Percentiles rank a stretch among this genome's conserved stretches.
Evolutionary conservation across 2,113 vertebrate genomes (phyloP).

Genomic region (Pseudopipra pipra): DNA sequence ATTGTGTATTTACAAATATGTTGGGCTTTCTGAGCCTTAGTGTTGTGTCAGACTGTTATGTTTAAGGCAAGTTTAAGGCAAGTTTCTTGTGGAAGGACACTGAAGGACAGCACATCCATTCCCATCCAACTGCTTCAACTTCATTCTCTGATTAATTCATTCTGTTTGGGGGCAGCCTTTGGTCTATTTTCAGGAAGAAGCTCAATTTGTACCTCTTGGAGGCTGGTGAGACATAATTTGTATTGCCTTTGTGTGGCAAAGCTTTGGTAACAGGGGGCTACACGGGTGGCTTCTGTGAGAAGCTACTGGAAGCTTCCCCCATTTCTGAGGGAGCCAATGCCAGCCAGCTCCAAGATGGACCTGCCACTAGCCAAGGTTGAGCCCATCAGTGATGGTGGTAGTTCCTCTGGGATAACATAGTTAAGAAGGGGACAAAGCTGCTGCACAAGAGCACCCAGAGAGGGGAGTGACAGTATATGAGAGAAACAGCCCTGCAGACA

Average conservation of each 20-base stretch:
- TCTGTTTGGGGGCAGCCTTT: neutral
- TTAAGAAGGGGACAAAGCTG: neutral
- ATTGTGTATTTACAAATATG: neutral
- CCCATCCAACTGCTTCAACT: neutral
- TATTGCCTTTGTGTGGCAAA: neutral
- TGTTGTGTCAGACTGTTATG: neutral
- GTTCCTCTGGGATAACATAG: neutral
- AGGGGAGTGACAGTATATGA: neutral
- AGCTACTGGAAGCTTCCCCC: neutral
- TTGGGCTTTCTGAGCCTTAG: neutral
- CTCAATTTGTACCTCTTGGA: neutral
- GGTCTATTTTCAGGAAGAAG: neutral
- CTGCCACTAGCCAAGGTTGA: fast-evolving
- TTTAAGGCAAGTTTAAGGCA: neutral
- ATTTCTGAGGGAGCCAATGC: neutral
- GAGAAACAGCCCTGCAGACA: neutral
- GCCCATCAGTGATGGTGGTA: fast-evolving
- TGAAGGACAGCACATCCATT: neutral
- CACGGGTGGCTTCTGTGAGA: neutral
- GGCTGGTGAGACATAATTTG: neutral
- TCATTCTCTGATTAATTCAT: neutral
- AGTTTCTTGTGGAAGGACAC: neutral
- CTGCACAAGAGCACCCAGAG: neutral
- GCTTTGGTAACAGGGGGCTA: neutral
- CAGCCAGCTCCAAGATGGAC: fast-evolving